phyloP scores from a whole-genome alignment of 92 coral and sea anemone species.

The Palythoa caribaeorum region DNA sequence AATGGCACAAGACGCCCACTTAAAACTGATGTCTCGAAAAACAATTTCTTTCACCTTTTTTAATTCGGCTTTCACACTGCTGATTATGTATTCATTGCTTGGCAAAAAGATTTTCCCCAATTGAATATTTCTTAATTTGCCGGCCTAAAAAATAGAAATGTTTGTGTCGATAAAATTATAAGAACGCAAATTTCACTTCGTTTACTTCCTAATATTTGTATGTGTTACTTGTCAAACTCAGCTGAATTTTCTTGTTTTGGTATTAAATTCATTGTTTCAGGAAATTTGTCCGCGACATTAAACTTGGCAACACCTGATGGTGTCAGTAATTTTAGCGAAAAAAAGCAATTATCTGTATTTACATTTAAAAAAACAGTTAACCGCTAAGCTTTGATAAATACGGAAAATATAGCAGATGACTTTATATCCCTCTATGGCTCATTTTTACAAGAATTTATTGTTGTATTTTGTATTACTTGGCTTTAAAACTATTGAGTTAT shows the following conservation, averaged over 20 bases:
- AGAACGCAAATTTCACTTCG: not conserved
- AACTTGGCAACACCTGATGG: not conserved
- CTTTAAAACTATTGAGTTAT: no score
- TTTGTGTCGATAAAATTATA: not conserved
- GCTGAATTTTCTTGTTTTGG: not conserved
- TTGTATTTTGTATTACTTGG: no score
- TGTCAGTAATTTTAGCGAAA: not conserved
- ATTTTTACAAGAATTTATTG: no score
- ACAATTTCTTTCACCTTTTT: no score
- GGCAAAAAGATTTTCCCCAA: not conserved
- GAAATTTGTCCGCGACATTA: not conserved
- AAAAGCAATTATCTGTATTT: not conserved
- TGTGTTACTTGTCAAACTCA: not conserved
- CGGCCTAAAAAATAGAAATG: not conserved
- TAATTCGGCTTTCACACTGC: no score
- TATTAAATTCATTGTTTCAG: not conserved
- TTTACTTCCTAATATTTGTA: not conserved
- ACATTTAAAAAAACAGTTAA: no score
- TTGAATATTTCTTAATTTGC: not conserved
- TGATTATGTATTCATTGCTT: no score
- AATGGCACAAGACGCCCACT: no score
- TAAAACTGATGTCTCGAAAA: no score
- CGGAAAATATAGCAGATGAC: no score
- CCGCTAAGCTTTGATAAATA: no score
- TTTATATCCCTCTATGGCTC: no score